phyloP scores from a whole-genome alignment of 2,797 vertebrate genomes.

The Hydrocynus forskahlii region DNA sequence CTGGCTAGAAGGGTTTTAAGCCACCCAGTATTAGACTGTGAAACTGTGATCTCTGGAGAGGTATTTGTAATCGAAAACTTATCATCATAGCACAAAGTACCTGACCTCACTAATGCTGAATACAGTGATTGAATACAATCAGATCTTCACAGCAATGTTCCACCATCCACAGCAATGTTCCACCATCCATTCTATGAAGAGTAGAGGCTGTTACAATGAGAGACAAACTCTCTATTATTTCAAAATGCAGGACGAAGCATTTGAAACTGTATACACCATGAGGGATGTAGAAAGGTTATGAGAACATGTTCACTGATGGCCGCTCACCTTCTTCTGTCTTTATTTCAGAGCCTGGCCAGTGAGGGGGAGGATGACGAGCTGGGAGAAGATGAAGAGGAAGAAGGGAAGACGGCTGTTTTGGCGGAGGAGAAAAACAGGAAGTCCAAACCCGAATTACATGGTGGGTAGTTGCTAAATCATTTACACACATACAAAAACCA shows the following conservation, averaged over 20 bases:
- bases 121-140: too few relatives aligned
- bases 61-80: too few relatives aligned
- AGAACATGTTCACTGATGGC: background rate
- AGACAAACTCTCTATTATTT: too few relatives aligned
- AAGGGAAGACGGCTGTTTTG: conserved; percentile 71
- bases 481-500: conserved; percentile 1
- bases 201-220: too few relatives aligned
- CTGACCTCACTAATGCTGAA: too few relatives aligned
- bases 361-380: conserved; percentile 92
- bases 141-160: too few relatives aligned
- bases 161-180: too few relatives aligned
- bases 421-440: conserved; percentile 77
- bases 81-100: too few relatives aligned
- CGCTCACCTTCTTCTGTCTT: background rate
- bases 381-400: conserved; percentile 83
- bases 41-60: too few relatives aligned
- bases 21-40: too few relatives aligned
- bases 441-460: conserved; percentile 77
- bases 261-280: background rate
- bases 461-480: conserved; percentile 49
- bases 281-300: background rate
- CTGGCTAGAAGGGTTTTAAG: too few relatives aligned
- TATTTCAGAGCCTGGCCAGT: conserved; percentile 84
- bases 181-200: too few relatives aligned
- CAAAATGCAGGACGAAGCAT: background rate